Conservation (phyloP, 2,888 invertebrate genomes). For the Polydesmus complanatus region DNA sequence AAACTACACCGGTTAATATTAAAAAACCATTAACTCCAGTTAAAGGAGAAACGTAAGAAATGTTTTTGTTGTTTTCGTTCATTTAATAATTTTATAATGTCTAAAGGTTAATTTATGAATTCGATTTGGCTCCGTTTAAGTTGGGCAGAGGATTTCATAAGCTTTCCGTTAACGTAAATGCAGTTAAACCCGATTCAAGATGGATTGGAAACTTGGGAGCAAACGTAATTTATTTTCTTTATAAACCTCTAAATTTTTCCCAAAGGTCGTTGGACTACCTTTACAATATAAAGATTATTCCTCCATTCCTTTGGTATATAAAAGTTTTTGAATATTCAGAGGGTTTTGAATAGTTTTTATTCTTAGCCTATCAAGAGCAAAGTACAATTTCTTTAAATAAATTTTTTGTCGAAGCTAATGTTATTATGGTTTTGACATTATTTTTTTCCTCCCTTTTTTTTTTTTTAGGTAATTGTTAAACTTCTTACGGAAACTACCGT, state of each 20-base stretch:
- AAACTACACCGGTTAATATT: conserved; percentile 53
- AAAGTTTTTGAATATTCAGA: neutral
- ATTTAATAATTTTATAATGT: neutral
- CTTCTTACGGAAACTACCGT: conserved; percentile 63
- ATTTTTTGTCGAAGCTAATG: too few relatives aligned
- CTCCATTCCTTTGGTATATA: neutral
- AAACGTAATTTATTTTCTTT: conserved; percentile 24
- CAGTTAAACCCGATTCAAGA: conserved; percentile 44
- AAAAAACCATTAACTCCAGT: conserved; percentile 39
- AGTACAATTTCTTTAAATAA: conserved; percentile 1
- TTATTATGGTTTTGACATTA: too few relatives aligned
- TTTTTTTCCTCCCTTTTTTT: neutral
- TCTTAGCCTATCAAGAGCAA: neutral
- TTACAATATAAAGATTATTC: neutral
- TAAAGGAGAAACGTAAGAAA: conserved; percentile 20
- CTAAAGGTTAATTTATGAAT: conserved; percentile 50
- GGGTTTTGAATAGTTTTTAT: neutral
- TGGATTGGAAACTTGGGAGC: conserved; percentile 42
- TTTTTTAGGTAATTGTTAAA: conserved; percentile 35
- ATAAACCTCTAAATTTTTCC: too few relatives aligned
- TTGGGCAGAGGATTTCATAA: conserved; percentile 75
- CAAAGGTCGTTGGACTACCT: neutral
- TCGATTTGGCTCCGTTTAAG: conserved; percentile 61
- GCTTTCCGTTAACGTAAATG: conserved; percentile 56
- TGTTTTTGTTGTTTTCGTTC: neutral